These are phyloP conservation scores for Caenorhabditis brenneri DNA, from an alignment of 1,140 invertebrate genomes.

Conservation along the genomic window DNA sequence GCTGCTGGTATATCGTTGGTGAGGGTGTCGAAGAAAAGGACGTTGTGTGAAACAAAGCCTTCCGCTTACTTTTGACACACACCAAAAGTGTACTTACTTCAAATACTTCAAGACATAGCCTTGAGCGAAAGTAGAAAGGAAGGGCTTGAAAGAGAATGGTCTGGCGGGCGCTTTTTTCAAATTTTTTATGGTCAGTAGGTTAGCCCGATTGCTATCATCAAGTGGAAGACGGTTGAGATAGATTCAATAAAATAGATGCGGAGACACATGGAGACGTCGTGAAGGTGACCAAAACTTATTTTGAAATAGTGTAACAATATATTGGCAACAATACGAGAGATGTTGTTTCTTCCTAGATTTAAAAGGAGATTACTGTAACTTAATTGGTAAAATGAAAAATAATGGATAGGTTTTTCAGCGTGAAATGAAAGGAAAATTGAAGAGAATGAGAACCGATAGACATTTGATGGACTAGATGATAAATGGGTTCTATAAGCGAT, in stretches of 20 bases:
- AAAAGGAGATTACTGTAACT: not conserved
- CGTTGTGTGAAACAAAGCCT: constrained; percentile 42
- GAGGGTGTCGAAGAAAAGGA: not conserved
- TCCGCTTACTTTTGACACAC: constrained; percentile 39
- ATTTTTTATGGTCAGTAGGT: constrained; percentile 25
- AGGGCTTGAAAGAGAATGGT: not conserved
- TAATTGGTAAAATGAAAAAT: not conserved
- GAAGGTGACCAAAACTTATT: not conserved
- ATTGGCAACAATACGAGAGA: not conserved
- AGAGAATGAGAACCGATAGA: not conserved
- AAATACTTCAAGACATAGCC: not conserved
- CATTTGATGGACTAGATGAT: not conserved
- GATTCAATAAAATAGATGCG: not conserved
- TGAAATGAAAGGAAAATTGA: not conserved
- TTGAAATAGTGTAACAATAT: not conserved
- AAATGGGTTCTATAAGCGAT: not conserved
- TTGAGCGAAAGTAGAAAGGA: not conserved
- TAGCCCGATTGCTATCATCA: not conserved
- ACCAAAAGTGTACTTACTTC: not conserved
- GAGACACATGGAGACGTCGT: not conserved
- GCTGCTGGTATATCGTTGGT: constrained; percentile 31
- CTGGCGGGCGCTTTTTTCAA: not conserved
- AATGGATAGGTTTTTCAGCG: not conserved
- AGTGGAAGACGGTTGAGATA: not conserved
- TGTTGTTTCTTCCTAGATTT: not conserved